Conservation (phyloP, 92 coral and sea anemone genomes). For the Porites divaricata region DNA sequence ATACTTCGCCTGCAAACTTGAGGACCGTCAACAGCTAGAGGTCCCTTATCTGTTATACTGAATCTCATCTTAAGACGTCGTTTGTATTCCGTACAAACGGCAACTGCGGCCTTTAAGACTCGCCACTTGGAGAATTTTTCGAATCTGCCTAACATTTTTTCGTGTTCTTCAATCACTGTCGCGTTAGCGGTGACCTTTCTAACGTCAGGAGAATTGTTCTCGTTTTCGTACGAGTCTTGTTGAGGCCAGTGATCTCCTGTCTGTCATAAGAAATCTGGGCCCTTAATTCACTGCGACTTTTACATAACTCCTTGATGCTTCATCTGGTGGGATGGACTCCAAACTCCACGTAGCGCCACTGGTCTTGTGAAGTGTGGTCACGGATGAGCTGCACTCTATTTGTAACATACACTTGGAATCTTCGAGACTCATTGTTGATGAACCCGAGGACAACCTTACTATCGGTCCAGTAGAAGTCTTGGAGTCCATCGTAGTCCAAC, state of each 20-base stretch:
- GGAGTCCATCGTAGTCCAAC: constrained; percentile 9
- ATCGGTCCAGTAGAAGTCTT: constrained; percentile 27
- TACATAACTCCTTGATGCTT: constrained; percentile 42
- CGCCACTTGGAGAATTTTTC: no score
- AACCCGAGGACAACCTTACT: constrained; percentile 36
- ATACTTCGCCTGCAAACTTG: constrained; percentile 33
- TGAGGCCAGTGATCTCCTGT: constrained; percentile 28
- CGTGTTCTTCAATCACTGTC: constrained; percentile 20
- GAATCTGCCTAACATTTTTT: background rate
- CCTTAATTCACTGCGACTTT: constrained; percentile 21
- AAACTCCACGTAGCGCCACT: constrained; percentile 38
- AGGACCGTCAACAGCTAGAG: constrained; percentile 1
- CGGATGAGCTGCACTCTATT: constrained; percentile 7
- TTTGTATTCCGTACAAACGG: no score
- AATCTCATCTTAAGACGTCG: background rate
- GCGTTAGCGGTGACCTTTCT: constrained; percentile 23
- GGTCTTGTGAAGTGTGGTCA: constrained; percentile 27
- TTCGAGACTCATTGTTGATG: constrained; percentile 23
- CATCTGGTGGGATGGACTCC: constrained; percentile 51
- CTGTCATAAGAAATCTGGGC: constrained; percentile 36
- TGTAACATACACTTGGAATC: constrained; percentile 25
- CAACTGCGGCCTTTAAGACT: no score
- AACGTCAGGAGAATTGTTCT: constrained; percentile 10
- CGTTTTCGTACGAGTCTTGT: constrained; percentile 22
- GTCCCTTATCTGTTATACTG: background rate